A percentile compares a stretch with the other conserved stretches of the same genome.
Conservation (phyloP, 1,140 invertebrate genomes). For the Galleria mellonella region DNA sequence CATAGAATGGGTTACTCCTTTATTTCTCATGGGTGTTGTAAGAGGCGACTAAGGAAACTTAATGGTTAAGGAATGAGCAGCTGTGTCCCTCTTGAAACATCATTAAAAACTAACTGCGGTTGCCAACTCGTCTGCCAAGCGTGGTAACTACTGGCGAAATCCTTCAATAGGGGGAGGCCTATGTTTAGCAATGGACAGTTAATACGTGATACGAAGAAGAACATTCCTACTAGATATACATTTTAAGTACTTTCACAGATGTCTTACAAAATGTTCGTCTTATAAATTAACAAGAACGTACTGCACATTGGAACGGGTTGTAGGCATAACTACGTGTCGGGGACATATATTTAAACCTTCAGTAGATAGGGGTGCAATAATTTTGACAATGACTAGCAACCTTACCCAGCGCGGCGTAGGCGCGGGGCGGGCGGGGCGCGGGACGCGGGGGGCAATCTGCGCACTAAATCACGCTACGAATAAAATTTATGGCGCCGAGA, state of each 20-base stretch:
- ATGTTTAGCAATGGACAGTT: no score
- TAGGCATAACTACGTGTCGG: constrained; percentile 59
- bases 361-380: constrained; percentile 74
- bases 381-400: constrained; percentile 74
- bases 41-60: no score
- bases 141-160: no score
- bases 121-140: no score
- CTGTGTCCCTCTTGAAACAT: no score
- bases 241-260: constrained; percentile 9
- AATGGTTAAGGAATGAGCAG: no score
- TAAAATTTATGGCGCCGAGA: constrained; percentile 77
- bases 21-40: no score
- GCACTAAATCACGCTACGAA: constrained; percentile 77
- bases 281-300: constrained; percentile 38
- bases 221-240: neutral
- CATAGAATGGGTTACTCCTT: no score
- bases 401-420: constrained; percentile 68
- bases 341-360: constrained; percentile 73
- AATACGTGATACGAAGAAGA: no score
- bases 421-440: constrained; percentile 41
- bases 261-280: constrained; percentile 11
- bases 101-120: no score
- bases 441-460: constrained; percentile 67
- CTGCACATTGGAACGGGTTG: constrained; percentile 41
- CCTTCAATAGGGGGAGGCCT: no score